Percentiles rank a stretch among this genome's conserved stretches.
Conservation (phyloP, 2,113 vertebrate species). For the Sturnus vulgaris region DNA sequence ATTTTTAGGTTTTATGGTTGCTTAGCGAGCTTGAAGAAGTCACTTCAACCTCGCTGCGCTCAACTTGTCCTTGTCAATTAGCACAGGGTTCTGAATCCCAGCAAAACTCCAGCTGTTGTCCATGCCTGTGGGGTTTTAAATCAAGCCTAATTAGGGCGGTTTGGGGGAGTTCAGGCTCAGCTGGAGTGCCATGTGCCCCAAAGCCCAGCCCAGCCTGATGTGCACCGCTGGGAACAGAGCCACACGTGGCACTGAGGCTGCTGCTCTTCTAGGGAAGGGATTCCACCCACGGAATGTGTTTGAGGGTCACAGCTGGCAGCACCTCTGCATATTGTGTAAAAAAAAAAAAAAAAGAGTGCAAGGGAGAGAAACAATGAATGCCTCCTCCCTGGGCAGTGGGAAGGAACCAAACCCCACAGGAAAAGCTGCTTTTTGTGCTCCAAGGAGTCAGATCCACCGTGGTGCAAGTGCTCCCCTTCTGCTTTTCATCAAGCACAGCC, state of each 20-base stretch:
- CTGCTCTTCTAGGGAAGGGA: neutral
- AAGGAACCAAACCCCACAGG: neutral
- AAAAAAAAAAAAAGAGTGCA: neutral
- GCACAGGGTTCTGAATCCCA: neutral
- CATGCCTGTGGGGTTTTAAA: neutral
- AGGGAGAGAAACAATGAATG: neutral
- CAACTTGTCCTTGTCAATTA: neutral
- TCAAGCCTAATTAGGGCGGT: neutral
- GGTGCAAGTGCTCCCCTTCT: neutral
- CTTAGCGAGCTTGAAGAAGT: neutral
- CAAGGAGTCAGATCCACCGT: neutral
- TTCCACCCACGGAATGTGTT: rapidly evolving
- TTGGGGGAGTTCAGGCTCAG: neutral
- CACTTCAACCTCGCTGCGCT: neutral
- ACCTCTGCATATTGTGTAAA: neutral
- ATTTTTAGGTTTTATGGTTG: slow-evolving; percentile 8
- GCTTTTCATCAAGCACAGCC: neutral
- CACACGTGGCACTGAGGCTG: rapidly evolving
- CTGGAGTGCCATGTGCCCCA: neutral
- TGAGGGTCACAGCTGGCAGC: neutral
- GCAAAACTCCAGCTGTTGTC: neutral
- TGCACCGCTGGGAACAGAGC: neutral
- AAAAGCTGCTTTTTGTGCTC: neutral
- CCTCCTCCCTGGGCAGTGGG: neutral
- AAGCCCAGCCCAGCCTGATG: neutral